Evolutionary conservation across 2,888 invertebrate species (phyloP).

Genomic region (Dasysyrphus tricinctus): DNA sequence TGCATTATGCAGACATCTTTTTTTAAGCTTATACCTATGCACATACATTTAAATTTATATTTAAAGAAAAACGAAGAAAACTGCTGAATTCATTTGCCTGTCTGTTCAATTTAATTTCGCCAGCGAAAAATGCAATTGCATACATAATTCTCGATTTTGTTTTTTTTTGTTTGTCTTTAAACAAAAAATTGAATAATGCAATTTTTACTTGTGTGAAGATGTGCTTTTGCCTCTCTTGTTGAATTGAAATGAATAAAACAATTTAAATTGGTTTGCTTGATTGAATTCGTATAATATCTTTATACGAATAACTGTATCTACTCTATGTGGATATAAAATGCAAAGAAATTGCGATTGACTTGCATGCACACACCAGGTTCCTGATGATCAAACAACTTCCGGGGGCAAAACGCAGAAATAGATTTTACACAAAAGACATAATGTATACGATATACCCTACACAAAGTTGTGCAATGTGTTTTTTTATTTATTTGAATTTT

Average conservation of each 20-base stretch:
- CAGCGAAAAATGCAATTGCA: conserved; percentile 31
- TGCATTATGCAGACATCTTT: background rate
- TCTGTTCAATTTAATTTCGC: conserved; percentile 25
- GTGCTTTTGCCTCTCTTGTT: conserved; percentile 32
- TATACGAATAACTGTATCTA: conserved; percentile 20
- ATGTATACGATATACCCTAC: background rate
- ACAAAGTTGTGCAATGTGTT: conserved; percentile 4
- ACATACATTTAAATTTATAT: background rate
- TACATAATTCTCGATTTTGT: conserved; percentile 1
- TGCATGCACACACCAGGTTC: conserved; percentile 5
- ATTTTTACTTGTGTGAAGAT: conserved; percentile 9
- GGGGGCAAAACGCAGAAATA: conserved; percentile 31
- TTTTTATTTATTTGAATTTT: background rate
- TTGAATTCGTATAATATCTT: conserved; percentile 39
- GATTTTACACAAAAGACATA: conserved; percentile 14
- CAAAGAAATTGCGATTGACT: conserved; percentile 19
- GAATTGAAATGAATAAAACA: conserved; percentile 55
- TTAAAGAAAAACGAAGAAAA: conserved; percentile 7
- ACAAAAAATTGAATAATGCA: conserved; percentile 29
- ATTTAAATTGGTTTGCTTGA: conserved; percentile 67
- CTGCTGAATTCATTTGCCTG: conserved; percentile 2
- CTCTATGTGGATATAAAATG: background rate
- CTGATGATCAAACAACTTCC: conserved; percentile 30
- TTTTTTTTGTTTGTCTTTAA: conserved; percentile 18
- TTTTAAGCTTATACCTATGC: background rate